phyloP scores from a whole-genome alignment of 2,113 vertebrate species.

The Bubo blakistoni region DNA sequence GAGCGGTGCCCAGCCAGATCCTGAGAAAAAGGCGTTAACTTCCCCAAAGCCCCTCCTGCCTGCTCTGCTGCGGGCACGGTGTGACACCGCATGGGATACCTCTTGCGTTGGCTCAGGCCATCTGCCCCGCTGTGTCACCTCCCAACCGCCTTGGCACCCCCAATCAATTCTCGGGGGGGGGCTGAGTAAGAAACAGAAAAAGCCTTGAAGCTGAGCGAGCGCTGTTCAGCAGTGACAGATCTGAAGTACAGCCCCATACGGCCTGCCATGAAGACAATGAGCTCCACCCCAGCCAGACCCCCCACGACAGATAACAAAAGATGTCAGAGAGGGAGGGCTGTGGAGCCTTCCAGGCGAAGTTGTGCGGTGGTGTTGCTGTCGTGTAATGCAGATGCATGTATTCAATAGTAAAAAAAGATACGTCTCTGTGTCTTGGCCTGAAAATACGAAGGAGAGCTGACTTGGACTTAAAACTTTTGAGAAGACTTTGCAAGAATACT shows the following conservation, averaged over 20 bases:
- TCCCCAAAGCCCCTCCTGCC: background rate
- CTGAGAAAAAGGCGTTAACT: too few relatives aligned
- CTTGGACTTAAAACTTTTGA: background rate
- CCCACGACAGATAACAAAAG: accelerated
- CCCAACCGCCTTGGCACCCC: accelerated
- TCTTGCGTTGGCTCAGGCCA: accelerated
- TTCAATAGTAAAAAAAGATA: background rate
- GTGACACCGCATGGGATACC: accelerated
- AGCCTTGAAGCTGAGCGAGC: accelerated
- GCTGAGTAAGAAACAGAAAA: background rate
- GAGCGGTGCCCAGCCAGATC: accelerated
- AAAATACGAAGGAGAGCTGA: background rate
- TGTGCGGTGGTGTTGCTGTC: accelerated
- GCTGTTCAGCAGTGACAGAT: accelerated
- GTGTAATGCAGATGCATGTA: accelerated
- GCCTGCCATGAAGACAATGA: accelerated
- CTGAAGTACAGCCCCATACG: accelerated
- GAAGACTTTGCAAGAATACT: background rate
- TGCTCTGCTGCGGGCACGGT: accelerated
- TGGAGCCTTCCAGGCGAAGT: too few relatives aligned
- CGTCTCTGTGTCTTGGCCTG: background rate
- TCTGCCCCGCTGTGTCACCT: too few relatives aligned
- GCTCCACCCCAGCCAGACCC: background rate
- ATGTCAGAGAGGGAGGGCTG: too few relatives aligned
- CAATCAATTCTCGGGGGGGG: accelerated